phyloP scores from a whole-genome alignment of 2,888 invertebrate genomes.

The Spicauda simplicius region DNA sequence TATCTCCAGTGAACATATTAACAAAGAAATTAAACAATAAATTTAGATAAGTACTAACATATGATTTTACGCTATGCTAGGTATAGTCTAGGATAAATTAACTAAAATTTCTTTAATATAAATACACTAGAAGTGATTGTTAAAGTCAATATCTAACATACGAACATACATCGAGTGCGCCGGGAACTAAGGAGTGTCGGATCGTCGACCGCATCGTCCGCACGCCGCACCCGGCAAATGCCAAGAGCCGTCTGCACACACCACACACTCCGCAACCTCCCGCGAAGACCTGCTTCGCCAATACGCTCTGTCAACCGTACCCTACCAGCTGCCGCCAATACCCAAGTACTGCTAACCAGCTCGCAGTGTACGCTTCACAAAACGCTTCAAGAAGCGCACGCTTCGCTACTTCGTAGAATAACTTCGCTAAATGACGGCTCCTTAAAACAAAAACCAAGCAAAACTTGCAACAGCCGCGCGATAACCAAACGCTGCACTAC shows the following conservation, averaged over 20 bases:
- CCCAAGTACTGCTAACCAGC: too few species aligned
- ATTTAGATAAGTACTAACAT: slow-evolving; percentile 84
- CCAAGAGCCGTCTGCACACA: slow-evolving; percentile 6
- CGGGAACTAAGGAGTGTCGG: slow-evolving; percentile 47
- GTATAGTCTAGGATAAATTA: slow-evolving; percentile 80
- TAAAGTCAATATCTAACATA: slow-evolving; percentile 59
- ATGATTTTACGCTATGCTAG: slow-evolving; percentile 81
- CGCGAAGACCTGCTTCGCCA: too few species aligned
- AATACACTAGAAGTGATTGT: slow-evolving; percentile 82
- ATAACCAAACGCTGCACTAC: slow-evolving; percentile 35
- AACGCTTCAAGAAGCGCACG: not conserved
- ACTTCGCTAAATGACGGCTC: not conserved
- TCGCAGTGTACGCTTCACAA: not conserved
- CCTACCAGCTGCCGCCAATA: too few species aligned
- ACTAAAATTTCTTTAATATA: slow-evolving; percentile 82
- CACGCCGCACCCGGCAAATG: not conserved
- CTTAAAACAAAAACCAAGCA: not conserved
- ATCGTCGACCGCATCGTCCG: slow-evolving; percentile 36
- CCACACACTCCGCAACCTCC: not conserved
- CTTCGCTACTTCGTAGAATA: not conserved
- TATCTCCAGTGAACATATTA: slow-evolving; percentile 81
- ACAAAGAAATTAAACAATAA: slow-evolving; percentile 81
- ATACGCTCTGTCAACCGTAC: too few species aligned
- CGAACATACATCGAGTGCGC: slow-evolving; percentile 67
- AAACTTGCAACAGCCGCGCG: not conserved